phyloP scores from a whole-genome alignment of 1,140 invertebrate genomes.

The Maniola jurtina region DNA sequence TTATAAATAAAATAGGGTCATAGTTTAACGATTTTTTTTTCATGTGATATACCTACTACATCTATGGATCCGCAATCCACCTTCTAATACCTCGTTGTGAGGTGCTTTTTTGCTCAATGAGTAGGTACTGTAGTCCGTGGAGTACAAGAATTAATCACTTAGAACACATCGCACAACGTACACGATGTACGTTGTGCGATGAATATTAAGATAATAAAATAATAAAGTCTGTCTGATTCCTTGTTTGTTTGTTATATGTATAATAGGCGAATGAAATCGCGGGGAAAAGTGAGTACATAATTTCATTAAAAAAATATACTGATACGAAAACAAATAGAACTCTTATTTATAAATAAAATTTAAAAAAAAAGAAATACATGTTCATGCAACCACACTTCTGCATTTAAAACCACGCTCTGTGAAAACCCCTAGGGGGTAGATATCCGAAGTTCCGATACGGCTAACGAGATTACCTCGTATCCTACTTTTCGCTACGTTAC shows the following conservation, averaged over 20 bases:
- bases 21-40: not conserved
- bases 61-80: not conserved
- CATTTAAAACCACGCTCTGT: not conserved
- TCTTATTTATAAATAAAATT: not conserved
- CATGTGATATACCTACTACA: not conserved
- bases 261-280: too few relatives aligned
- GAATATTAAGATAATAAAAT: too few relatives aligned
- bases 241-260: too few relatives aligned
- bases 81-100: not conserved
- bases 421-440: conserved; percentile 5
- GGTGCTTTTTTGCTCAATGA: too few relatives aligned
- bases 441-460: conserved; percentile 10
- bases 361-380: not conserved
- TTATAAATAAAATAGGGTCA: conserved; percentile 1
- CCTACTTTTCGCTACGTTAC: conserved; percentile 5
- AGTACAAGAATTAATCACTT: too few relatives aligned
- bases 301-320: too few relatives aligned
- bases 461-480: conserved; percentile 15
- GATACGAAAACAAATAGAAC: too few relatives aligned
- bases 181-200: too few relatives aligned
- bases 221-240: too few relatives aligned
- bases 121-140: too few relatives aligned
- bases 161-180: too few relatives aligned
- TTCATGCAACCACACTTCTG: not conserved
- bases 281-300: too few relatives aligned